Percentiles rank a stretch among this genome's conserved stretches.
Conservation (phyloP, 1,140 invertebrate genomes). For the Bombus pascuorum region DNA sequence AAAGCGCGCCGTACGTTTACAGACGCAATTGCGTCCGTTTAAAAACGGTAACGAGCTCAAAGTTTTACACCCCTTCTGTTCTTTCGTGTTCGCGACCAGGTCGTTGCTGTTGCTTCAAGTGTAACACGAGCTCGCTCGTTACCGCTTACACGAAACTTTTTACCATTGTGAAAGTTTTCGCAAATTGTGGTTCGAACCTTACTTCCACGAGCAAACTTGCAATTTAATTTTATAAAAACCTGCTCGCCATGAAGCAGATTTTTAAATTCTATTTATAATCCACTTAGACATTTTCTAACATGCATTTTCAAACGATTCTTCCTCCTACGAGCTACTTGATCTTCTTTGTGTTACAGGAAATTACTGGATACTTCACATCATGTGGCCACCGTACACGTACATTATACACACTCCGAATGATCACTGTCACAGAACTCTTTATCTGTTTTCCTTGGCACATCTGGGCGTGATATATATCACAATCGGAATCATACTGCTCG, state of each 20-base stretch:
- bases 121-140: background rate
- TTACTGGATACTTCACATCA: constrained; percentile 90
- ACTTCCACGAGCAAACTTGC: background rate
- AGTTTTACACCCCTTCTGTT: too few relatives aligned
- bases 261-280: background rate
- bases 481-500: constrained; percentile 83
- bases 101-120: background rate
- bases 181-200: background rate
- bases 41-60: background rate
- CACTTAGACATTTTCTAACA: background rate
- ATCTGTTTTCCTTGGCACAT: constrained; percentile 90
- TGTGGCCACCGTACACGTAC: constrained; percentile 88
- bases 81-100: background rate
- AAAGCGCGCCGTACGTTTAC: background rate
- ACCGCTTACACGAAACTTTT: background rate
- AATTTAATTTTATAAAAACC: background rate
- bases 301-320: too few relatives aligned
- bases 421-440: constrained; percentile 90
- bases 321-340: background rate
- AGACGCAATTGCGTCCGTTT: constrained; percentile 12
- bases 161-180: background rate
- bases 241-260: background rate
- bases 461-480: constrained; percentile 87
- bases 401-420: constrained; percentile 87
- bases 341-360: constrained; percentile 85